Percentiles rank a stretch among this genome's conserved stretches.
phyloP scores from a whole-genome alignment of 1,140 invertebrate species.

The Neodiprion fabricii region DNA sequence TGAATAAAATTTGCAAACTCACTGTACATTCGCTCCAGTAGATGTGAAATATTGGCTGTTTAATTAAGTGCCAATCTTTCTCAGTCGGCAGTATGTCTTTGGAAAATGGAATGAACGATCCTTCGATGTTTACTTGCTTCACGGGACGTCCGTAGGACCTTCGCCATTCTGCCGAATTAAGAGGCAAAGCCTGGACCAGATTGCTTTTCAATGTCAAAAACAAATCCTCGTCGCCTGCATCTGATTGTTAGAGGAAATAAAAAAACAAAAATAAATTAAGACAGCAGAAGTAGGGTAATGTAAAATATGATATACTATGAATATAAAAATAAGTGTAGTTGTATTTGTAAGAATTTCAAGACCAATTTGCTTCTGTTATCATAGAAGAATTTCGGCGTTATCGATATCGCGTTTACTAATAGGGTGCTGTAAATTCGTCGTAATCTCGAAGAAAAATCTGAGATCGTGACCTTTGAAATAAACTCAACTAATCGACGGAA shows the following conservation, averaged over 20 bases:
- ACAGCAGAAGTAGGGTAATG: background rate
- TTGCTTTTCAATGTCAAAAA: slow-evolving; percentile 83
- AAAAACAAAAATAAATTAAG: background rate
- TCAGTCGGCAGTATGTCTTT: slow-evolving; percentile 73
- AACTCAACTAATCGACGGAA: no score
- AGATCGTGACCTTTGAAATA: no score
- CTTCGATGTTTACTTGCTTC: slow-evolving; percentile 84
- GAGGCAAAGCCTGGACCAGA: slow-evolving; percentile 79
- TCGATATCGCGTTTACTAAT: no score
- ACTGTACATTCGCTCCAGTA: slow-evolving; percentile 95
- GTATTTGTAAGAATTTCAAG: no score
- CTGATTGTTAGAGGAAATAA: slow-evolving; percentile 58
- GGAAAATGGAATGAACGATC: slow-evolving; percentile 84
- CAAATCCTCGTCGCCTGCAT: slow-evolving; percentile 86
- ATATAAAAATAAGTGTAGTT: no score
- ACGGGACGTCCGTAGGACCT: slow-evolving; percentile 81
- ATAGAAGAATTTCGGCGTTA: no score
- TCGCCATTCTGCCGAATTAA: slow-evolving; percentile 89
- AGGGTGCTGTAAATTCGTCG: no score
- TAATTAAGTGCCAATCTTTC: slow-evolving; percentile 77
- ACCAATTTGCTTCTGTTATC: no score
- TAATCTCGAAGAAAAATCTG: no score
- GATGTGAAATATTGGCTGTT: slow-evolving; percentile 90
- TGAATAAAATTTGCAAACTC: slow-evolving; percentile 49
- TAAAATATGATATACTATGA: background rate